Conservation (phyloP, 2,113 vertebrate species). For the Mungos mungo region DNA sequence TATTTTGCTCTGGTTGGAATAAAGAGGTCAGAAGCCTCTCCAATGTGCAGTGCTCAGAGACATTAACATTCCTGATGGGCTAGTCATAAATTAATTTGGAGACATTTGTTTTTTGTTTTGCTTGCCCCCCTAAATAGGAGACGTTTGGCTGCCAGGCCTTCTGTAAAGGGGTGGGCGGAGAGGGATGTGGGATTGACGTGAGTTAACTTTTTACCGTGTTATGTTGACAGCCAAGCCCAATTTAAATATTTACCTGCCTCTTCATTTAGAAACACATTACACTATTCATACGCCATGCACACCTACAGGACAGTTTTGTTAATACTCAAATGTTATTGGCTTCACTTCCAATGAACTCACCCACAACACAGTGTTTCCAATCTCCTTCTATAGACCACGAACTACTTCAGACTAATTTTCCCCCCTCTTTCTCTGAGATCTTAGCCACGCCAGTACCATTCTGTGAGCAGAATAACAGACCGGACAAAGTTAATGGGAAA, state of each 20-base stretch:
- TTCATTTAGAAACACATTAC: background rate
- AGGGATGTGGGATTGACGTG: background rate
- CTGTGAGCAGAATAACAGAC: background rate
- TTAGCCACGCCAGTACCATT: background rate
- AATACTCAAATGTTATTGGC: background rate
- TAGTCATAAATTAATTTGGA: background rate
- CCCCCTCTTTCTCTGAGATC: background rate
- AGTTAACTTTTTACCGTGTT: background rate
- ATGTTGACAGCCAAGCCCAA: background rate
- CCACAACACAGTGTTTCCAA: background rate
- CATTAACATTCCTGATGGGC: background rate
- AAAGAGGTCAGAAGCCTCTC: background rate
- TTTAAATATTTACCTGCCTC: background rate
- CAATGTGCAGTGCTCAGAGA: background rate
- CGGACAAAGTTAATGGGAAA: conserved; percentile 33
- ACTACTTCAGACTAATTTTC: background rate
- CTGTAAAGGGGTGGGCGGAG: background rate
- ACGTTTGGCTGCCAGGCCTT: background rate
- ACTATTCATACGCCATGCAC: background rate
- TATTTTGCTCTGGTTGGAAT: background rate
- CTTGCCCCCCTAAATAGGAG: background rate
- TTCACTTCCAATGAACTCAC: background rate
- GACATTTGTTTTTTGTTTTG: background rate
- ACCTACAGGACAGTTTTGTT: background rate
- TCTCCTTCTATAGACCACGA: background rate